Conservation (phyloP, 23 tunicate genomes). For the Trididemnum miniatum region DNA sequence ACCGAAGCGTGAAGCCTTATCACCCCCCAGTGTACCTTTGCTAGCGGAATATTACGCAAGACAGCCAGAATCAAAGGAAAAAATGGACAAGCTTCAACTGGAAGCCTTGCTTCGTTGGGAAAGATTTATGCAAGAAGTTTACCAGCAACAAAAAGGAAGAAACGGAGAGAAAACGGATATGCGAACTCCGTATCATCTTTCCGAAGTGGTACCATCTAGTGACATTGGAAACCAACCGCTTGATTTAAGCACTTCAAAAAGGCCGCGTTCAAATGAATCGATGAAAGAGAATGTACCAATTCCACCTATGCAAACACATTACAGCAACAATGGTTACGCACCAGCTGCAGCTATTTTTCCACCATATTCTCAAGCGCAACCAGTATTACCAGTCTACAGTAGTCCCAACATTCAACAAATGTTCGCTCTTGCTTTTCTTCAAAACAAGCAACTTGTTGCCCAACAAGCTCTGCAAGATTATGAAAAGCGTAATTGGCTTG, state of each 20-base stretch:
- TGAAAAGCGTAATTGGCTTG: slow-evolving; percentile 35
- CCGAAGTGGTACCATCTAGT: background rate
- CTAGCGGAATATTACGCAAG: background rate
- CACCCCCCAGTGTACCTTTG: background rate
- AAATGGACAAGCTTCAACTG: background rate
- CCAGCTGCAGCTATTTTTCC: background rate
- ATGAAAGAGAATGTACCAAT: too few species aligned
- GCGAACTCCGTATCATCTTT: background rate
- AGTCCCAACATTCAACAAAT: slow-evolving; percentile 46
- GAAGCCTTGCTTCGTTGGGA: background rate
- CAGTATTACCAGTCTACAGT: background rate
- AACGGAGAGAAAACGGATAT: background rate
- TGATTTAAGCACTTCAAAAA: slow-evolving; percentile 46
- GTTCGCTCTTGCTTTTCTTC: slow-evolving; percentile 43
- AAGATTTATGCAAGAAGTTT: background rate
- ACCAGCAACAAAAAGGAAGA: background rate
- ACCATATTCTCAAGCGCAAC: background rate
- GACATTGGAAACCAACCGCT: slow-evolving; percentile 42
- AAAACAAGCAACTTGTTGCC: slow-evolving; percentile 2
- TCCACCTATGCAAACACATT: background rate
- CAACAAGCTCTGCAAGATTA: slow-evolving; percentile 10
- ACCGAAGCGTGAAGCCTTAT: slow-evolving; percentile 14
- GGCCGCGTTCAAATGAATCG: slow-evolving; percentile 6
- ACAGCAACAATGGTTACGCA: background rate
- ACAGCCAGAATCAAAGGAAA: background rate